Evolutionary conservation across 1,140 invertebrate species (phyloP).

Genomic region (Lordiphosa stackelbergi): DNA sequence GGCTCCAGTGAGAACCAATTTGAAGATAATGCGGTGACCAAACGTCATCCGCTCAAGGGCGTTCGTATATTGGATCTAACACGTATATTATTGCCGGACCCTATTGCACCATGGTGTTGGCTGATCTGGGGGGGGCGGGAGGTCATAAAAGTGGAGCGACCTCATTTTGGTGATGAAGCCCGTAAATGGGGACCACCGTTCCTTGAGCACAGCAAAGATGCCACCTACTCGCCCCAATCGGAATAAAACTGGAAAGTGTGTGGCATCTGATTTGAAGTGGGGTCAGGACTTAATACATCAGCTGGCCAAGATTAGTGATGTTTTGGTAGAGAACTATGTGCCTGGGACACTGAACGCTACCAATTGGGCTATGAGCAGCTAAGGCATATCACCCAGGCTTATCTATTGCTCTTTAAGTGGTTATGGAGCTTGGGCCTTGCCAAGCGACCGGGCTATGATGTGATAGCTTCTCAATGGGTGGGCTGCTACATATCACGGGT

Average conservation of each 20-base stretch:
- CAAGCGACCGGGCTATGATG: constrained; percentile 94
- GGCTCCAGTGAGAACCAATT: constrained; percentile 12
- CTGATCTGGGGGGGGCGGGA: constrained; percentile 96
- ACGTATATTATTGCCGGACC: constrained; percentile 89
- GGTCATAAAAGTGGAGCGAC: constrained; percentile 93
- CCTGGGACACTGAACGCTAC: constrained; percentile 90
- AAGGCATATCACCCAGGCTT: constrained; percentile 84
- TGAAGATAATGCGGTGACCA: constrained; percentile 17
- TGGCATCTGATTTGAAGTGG: constrained; percentile 91
- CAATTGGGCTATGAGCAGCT: constrained; percentile 89
- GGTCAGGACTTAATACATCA: constrained; percentile 87
- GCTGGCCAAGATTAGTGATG: constrained; percentile 87
- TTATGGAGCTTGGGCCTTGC: constrained; percentile 91
- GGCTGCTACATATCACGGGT: constrained; percentile 93
- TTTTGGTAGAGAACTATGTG: constrained; percentile 96
- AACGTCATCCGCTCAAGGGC: constrained; percentile 77
- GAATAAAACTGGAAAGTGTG: constrained; percentile 97
- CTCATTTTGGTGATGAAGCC: constrained; percentile 87
- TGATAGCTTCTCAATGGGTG: constrained; percentile 94
- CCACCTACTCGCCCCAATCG: constrained; percentile 93
- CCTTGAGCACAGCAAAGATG: constrained; percentile 83
- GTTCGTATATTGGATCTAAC: constrained; percentile 90
- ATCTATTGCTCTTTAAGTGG: constrained; percentile 97
- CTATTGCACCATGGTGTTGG: constrained; percentile 94
- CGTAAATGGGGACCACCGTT: constrained; percentile 96